Percentiles rank a stretch among this genome's conserved stretches.
phyloP scores from a whole-genome alignment of 92 coral and sea anemone genomes.

The Palythoa grandis region DNA sequence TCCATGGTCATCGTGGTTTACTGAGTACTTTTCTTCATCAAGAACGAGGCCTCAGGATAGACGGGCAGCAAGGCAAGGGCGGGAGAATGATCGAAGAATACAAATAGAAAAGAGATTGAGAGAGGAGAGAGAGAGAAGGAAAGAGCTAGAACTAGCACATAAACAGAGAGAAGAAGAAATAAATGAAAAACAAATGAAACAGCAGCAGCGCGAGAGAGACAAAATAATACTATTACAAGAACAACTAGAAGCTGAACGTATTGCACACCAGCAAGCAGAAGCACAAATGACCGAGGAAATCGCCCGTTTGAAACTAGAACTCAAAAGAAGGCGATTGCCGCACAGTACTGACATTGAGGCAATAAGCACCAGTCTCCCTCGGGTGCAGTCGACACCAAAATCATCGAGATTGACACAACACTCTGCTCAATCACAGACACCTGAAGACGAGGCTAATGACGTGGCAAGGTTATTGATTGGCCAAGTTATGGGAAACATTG shows the following conservation, averaged over 20 bases:
- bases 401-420: conserved; percentile 37
- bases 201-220: conserved; percentile 53
- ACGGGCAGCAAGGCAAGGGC: conserved; percentile 74
- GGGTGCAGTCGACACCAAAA: conserved; percentile 38
- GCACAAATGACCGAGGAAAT: conserved; percentile 66
- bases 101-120: conserved; percentile 50
- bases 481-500: conserved; percentile 52
- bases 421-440: conserved; percentile 34
- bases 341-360: not conserved
- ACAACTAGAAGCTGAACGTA: conserved; percentile 62
- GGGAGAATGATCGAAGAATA: conserved; percentile 70
- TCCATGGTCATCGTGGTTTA: conserved; percentile 85
- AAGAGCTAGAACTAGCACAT: not conserved
- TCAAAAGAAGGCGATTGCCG: conserved; percentile 43
- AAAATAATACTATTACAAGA: conserved; percentile 57
- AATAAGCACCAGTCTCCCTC: conserved; percentile 12
- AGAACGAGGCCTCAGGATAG: conserved; percentile 75
- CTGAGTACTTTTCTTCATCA: conserved; percentile 54
- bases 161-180: conserved; percentile 58
- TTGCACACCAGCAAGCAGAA: conserved; percentile 55
- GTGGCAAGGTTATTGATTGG: conserved; percentile 57
- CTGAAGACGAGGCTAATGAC: conserved; percentile 29
- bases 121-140: conserved; percentile 36
- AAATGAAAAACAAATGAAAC: conserved; percentile 54
- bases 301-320: conserved; percentile 55